Base-by-base conservation (phyloP, 2,797 vertebrate species). In the Myiotriccus ornatus region DNA sequence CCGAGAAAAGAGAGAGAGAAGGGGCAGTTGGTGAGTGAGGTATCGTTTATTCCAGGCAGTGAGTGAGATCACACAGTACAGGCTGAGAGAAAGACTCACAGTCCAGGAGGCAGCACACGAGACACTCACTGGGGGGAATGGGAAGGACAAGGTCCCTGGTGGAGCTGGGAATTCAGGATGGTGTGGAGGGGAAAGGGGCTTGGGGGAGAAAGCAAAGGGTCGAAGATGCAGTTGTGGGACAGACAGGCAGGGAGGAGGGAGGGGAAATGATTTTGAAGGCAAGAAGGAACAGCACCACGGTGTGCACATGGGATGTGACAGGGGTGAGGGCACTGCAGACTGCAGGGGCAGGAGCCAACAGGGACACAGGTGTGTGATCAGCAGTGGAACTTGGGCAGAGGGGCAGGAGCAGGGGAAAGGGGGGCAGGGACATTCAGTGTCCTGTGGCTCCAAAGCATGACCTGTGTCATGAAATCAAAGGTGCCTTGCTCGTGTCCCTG, bases 31-130 rank as follows among this genome's bases (percentile, higher is more conserved):
- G 59, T 77, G 39, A 69, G 73, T 87, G 77, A 89, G 37, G 15
- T 78, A 84, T 74, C 5, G 9, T 97, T 96, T 97, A 96, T 95
- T 96, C 64, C 21, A 81, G 69, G 25, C 39, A 59, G 49, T 64
- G 78, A 68, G 47, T 4, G 14, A 28, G 44, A 79, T 44, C 7
- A 12, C 88, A 95, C 39, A 17, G 57, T 94, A 94, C 79, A 95
- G 88, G 47, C 75, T 67, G 73, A 93, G 24, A 41, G 59, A 74
- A 71, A 53, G 19, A 14, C 57, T 95, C 85, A 93, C 77, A 92
- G 76, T 81, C 60, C n/a, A 52, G 85, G 35, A 75, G 76, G 94
- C 55, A 55, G 24, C 75, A 93, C 75, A 78, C 0, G 2, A 95
- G 71, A 79, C 76, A 76, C 34, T 64, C 70, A 85, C 35, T 44